phyloP scores from a whole-genome alignment of 2,888 invertebrate genomes.

The Bembecia ichneumoniformis region DNA sequence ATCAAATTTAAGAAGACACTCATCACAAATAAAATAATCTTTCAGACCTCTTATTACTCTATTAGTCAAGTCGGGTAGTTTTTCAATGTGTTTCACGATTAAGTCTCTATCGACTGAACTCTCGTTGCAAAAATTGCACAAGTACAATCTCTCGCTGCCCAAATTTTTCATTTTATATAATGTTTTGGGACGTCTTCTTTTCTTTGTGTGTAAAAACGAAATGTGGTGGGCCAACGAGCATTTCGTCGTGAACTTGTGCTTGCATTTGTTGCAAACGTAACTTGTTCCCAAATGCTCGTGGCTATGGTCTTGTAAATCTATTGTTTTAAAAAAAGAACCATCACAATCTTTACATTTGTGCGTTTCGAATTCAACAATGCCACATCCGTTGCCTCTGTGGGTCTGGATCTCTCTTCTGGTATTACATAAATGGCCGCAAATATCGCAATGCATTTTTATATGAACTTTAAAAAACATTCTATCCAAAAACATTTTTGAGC shows the following conservation, averaged over 20 bases:
- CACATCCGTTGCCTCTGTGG: constrained; percentile 37
- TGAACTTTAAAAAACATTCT: constrained; percentile 57
- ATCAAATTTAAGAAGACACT: constrained; percentile 43
- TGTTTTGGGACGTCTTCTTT: constrained; percentile 20
- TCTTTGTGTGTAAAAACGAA: constrained; percentile 37
- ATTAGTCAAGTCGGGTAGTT: constrained; percentile 42
- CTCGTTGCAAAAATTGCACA: constrained; percentile 51
- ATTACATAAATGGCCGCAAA: constrained; percentile 31
- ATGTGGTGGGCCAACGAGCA: constrained; percentile 48
- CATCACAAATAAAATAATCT: constrained; percentile 52
- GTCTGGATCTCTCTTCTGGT: constrained; percentile 29
- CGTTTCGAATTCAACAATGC: constrained; percentile 22
- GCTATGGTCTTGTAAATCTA: constrained; percentile 54
- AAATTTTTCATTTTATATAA: constrained; percentile 32
- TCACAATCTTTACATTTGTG: constrained; percentile 43
- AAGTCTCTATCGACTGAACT: constrained; percentile 35
- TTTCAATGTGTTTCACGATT: constrained; percentile 33
- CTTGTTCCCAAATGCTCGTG: constrained; percentile 33
- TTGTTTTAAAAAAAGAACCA: constrained; percentile 32
- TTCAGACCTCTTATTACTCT: constrained; percentile 42
- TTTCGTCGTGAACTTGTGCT: constrained; percentile 41
- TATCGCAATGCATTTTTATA: constrained; percentile 51
- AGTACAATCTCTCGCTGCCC: constrained; percentile 32
- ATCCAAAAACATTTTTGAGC: constrained; percentile 46
- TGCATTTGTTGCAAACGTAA: constrained; percentile 50